phyloP scores from a whole-genome alignment of 2,113 vertebrate species.

The Sander lucioperca region DNA sequence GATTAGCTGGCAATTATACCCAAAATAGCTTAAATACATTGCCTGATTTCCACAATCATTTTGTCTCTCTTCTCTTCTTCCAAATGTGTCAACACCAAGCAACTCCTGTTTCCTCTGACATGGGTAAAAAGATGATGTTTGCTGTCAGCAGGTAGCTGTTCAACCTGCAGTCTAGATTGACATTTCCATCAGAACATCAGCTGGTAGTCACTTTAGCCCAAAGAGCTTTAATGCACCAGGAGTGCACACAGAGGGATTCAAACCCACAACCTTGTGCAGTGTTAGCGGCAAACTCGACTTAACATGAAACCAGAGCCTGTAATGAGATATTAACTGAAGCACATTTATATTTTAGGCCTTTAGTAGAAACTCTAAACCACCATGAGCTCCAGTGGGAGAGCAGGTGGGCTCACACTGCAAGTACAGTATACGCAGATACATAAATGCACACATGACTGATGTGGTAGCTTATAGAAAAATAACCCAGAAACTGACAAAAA shows the following conservation, averaged over 20 bases:
- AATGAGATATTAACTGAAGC: slow-evolving; percentile 6
- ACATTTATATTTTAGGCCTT: slow-evolving; percentile 17
- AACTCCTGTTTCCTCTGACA: not conserved
- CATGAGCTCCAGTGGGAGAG: not conserved
- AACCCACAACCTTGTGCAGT: not conserved
- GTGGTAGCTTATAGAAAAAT: no score
- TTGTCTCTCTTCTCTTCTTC: no score
- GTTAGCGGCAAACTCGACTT: not conserved
- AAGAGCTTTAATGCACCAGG: not conserved
- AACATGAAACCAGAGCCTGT: not conserved
- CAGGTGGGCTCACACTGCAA: not conserved
- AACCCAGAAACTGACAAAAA: not conserved
- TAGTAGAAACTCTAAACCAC: not conserved
- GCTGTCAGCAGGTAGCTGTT: not conserved
- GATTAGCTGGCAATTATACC: no score
- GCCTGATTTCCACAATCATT: not conserved
- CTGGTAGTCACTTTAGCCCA: no score
- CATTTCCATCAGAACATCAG: not conserved
- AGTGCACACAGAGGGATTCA: not conserved
- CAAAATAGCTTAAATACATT: not conserved
- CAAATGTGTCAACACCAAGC: no score
- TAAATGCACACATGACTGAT: not conserved
- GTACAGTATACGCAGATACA: not conserved
- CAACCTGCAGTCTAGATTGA: not conserved
- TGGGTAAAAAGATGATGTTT: not conserved